Evolutionary conservation across 1,140 invertebrate species (phyloP).

Genomic region (Spodoptera frugiperda): DNA sequence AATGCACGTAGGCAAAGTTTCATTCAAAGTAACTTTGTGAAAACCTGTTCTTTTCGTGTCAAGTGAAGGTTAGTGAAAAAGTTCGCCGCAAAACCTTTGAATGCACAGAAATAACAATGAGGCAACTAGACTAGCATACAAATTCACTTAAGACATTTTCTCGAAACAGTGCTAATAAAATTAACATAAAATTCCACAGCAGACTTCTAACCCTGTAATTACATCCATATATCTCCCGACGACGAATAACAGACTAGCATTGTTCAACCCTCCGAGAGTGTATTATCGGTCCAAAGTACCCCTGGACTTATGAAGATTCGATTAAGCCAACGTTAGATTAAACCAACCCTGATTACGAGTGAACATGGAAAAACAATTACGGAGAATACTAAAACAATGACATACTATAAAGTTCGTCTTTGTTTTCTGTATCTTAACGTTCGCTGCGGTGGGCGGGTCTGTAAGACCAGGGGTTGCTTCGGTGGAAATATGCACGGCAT

Average conservation of each 20-base stretch:
- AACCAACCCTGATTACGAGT: conserved; percentile 68
- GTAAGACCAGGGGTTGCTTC: conserved; percentile 59
- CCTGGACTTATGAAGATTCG: conserved; percentile 78
- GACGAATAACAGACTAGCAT: conserved; percentile 67
- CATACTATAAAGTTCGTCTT: conserved; percentile 79
- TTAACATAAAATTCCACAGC: conserved; percentile 64
- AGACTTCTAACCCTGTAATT: conserved; percentile 66
- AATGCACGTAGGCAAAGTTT: background rate
- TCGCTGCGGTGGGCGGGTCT: conserved; percentile 72
- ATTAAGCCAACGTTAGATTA: conserved; percentile 76
- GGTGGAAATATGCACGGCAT: conserved; percentile 65
- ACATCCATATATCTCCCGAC: conserved; percentile 68
- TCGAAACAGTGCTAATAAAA: conserved; percentile 54
- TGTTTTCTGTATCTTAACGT: conserved; percentile 79
- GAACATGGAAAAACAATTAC: conserved; percentile 85
- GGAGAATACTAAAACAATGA: conserved; percentile 81
- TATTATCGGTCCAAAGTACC: conserved; percentile 68
- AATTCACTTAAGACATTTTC: conserved; percentile 44
- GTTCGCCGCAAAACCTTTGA: conserved; percentile 15
- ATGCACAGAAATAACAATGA: conserved; percentile 22
- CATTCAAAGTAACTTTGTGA: background rate
- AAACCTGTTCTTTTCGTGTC: conserved; percentile 18
- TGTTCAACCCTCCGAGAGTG: conserved; percentile 63
- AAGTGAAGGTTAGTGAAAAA: conserved; percentile 13
- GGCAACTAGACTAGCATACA: conserved; percentile 38